phyloP scores from a whole-genome alignment of 2,797 vertebrate species.

The Cyprinodon diabolis region DNA sequence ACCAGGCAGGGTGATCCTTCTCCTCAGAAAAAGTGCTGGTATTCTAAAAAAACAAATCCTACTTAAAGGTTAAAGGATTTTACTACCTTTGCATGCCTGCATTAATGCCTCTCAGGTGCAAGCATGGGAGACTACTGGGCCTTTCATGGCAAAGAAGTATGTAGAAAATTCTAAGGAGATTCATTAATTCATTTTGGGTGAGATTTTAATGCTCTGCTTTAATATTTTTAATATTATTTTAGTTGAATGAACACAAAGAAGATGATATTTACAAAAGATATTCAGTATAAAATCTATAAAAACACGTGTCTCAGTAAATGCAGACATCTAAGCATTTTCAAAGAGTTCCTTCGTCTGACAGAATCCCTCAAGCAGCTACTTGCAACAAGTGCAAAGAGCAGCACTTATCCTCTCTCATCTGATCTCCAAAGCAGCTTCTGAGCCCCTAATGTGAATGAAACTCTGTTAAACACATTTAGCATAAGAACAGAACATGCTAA shows the following conservation, averaged over 20 bases:
- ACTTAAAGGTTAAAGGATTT: background rate
- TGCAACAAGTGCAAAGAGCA: slow-evolving; percentile 35
- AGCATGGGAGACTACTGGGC: background rate
- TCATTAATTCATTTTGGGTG: background rate
- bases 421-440: slow-evolving; percentile 32
- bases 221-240: background rate
- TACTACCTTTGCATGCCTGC: background rate
- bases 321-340: slow-evolving; percentile 17
- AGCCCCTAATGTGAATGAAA: slow-evolving; percentile 36
- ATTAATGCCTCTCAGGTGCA: slow-evolving; percentile 1
- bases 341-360: slow-evolving; percentile 42
- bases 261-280: background rate
- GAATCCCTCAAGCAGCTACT: slow-evolving; percentile 55
- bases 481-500: slow-evolving; percentile 18
- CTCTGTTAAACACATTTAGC: slow-evolving; percentile 14
- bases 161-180: background rate
- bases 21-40: background rate
- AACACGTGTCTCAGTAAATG: slow-evolving; percentile 18
- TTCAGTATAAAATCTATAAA: slow-evolving; percentile 1
- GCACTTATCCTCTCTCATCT: slow-evolving; percentile 5
- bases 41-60: background rate
- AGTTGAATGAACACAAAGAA: background rate
- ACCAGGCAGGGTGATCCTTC: background rate
- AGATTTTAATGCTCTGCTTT: background rate
- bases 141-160: background rate